These are phyloP conservation scores for Myocastor coypus DNA, from an alignment of 2,113 vertebrate genomes.

Conservation along the genomic window DNA sequence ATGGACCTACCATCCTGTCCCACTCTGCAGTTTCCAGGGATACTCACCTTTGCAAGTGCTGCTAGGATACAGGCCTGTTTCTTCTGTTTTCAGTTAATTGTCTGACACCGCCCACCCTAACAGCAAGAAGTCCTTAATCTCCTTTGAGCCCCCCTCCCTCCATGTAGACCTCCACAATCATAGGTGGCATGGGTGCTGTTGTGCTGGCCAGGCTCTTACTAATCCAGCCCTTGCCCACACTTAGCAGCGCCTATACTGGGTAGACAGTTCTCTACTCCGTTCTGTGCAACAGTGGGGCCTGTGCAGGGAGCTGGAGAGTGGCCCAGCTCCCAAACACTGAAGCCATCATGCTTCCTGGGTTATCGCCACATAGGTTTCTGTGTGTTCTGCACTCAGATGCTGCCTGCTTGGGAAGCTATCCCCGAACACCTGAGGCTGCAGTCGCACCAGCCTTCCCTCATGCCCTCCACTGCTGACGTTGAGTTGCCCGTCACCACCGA, in stretches of 20 bases:
- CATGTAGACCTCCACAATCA: background rate
- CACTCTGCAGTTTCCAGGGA: background rate
- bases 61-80: background rate
- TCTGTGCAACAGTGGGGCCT: rapidly evolving
- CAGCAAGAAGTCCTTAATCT: background rate
- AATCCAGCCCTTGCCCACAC: background rate
- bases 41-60: background rate
- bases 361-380: background rate
- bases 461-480: background rate
- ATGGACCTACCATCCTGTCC: background rate
- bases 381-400: background rate
- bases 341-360: background rate
- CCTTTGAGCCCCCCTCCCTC: background rate
- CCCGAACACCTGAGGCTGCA: rapidly evolving
- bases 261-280: background rate
- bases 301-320: rapidly evolving
- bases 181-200: background rate
- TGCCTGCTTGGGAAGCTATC: background rate
- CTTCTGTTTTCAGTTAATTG: background rate
- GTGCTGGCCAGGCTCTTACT: background rate
- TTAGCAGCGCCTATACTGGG: rapidly evolving
- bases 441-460: rapidly evolving
- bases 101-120: background rate
- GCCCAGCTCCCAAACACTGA: rapidly evolving
- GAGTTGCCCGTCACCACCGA: background rate